Conservation (phyloP, 2,888 invertebrate genomes). For the Epinotia brunnichana region DNA sequence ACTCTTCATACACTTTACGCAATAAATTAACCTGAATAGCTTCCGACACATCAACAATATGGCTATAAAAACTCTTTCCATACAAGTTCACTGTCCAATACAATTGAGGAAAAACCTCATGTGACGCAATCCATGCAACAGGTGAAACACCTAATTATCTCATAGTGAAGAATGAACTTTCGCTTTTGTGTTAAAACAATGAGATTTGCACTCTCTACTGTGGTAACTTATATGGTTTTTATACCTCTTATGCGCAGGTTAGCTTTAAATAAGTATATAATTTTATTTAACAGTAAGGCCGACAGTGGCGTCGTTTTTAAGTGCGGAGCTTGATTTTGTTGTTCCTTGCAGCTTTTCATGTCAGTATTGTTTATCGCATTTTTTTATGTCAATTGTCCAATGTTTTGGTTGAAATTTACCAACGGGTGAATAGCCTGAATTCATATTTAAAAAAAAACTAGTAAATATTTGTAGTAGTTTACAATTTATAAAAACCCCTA, state of each 20-base stretch:
- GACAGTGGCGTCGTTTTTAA: neutral
- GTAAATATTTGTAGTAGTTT: too few relatives aligned
- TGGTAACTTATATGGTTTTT: slow-evolving; percentile 70
- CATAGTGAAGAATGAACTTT: slow-evolving; percentile 79
- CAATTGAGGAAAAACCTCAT: slow-evolving; percentile 73
- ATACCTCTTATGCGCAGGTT: slow-evolving; percentile 62
- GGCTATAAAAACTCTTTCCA: slow-evolving; percentile 57
- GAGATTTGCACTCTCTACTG: slow-evolving; percentile 69
- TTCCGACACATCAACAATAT: slow-evolving; percentile 53
- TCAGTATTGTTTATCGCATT: too few relatives aligned
- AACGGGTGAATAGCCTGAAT: too few relatives aligned
- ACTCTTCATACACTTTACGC: slow-evolving; percentile 29
- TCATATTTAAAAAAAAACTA: too few relatives aligned
- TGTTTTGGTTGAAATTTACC: too few relatives aligned
- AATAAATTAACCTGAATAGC: slow-evolving; percentile 27
- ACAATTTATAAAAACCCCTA: too few relatives aligned
- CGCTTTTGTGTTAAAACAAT: slow-evolving; percentile 82
- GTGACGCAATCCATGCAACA: slow-evolving; percentile 71
- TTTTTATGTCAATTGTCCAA: too few relatives aligned
- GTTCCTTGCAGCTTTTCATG: neutral
- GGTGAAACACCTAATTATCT: slow-evolving; percentile 82
- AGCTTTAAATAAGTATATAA: slow-evolving; percentile 24
- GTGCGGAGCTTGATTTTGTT: neutral
- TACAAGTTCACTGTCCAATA: slow-evolving; percentile 69
- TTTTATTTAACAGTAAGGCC: neutral